Evolutionary conservation across 1,140 invertebrate species (phyloP).

Genomic region (Ceratina japonica): DNA sequence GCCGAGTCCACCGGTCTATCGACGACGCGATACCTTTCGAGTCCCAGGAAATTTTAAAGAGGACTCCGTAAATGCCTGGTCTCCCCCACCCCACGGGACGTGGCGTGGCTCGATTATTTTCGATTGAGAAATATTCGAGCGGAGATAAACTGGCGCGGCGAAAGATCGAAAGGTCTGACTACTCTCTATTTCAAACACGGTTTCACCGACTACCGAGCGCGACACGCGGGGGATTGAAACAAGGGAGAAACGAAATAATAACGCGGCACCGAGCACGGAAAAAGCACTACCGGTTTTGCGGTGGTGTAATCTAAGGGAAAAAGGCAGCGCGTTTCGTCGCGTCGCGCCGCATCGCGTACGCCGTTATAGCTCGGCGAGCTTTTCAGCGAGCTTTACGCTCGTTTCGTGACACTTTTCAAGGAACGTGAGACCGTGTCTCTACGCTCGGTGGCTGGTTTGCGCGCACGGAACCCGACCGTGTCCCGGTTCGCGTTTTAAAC

Average conservation of each 20-base stretch:
- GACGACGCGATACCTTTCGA: slow-evolving; percentile 3
- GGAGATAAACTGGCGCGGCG: too few species aligned
- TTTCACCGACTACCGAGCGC: neutral
- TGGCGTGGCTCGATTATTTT: too few species aligned
- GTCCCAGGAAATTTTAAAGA: neutral
- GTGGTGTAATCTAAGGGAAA: slow-evolving; percentile 25
- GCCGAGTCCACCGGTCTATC: slow-evolving; percentile 9
- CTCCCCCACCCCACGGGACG: neutral
- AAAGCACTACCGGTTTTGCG: slow-evolving; percentile 7
- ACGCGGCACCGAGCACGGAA: slow-evolving; percentile 8
- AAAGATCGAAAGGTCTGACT: slow-evolving; percentile 9
- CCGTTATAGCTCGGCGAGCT: slow-evolving; percentile 72
- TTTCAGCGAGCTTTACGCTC: slow-evolving; percentile 75
- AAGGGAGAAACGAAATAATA: slow-evolving; percentile 28
- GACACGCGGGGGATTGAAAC: too few species aligned
- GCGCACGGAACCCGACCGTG: slow-evolving; percentile 39
- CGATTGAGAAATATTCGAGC: neutral
- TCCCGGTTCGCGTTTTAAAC: slow-evolving; percentile 21
- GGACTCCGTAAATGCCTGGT: slow-evolving; percentile 5
- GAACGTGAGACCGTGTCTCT: slow-evolving; percentile 63
- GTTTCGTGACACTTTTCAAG: slow-evolving; percentile 74
- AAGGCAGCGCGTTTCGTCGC: neutral
- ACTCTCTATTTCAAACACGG: neutral
- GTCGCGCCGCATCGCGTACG: slow-evolving; percentile 12
- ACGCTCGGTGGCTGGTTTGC: neutral